Base-by-base conservation (phyloP, 1,140 invertebrate genomes). In the Platyura marginata region DNA sequence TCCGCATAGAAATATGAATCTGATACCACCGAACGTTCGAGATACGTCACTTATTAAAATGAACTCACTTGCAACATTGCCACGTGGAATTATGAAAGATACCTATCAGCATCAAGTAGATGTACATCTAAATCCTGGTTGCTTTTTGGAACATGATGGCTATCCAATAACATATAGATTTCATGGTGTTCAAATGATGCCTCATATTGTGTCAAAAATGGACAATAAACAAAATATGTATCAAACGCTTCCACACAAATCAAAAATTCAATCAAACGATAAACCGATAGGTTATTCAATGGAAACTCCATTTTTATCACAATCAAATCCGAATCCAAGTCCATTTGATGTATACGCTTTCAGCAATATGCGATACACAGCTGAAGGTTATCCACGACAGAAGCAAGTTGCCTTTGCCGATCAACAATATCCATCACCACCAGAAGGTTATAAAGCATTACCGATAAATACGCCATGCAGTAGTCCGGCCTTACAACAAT, bases 301-400 rank as follows among this genome's bases (percentile, higher is more conserved):
- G 4, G 77, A 80, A 50, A 75, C 77, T 2, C 76, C 80, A 55
- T 78, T 77, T 49, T 57, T 78, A 10, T 66, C 71, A 21, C 59
- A 69, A 11, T 66, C 68, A 45, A 47, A 47, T 38, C 57, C 62
- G 3, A 47, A 46, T 38, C 57, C 62, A 4, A 54, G 59, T 9
- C 57, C 51, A 37, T 70, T 69, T 56, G 70, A 66, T 51, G 68
- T 62, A 55, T 71, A 64, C 59, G 67, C 57, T 44, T 59, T 66
- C 43, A 64, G 70, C 32, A 77, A 80, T 49, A 71, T 82, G 13
- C 69, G 81, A 45, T 81, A 83, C 53, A 83, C 81, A 2, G 72
- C 75, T 21, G 81, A 84, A 49, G 81, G 82, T 1, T 85, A 85
- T 58, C 81, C 81, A 0, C 43, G 61, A 61, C 49, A 59, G 53